A percentile compares a stretch with the other conserved stretches of the same genome.
These are phyloP conservation scores for Ectemnius continuus DNA, from an alignment of 2,888 invertebrate species.

Conservation along the genomic window DNA sequence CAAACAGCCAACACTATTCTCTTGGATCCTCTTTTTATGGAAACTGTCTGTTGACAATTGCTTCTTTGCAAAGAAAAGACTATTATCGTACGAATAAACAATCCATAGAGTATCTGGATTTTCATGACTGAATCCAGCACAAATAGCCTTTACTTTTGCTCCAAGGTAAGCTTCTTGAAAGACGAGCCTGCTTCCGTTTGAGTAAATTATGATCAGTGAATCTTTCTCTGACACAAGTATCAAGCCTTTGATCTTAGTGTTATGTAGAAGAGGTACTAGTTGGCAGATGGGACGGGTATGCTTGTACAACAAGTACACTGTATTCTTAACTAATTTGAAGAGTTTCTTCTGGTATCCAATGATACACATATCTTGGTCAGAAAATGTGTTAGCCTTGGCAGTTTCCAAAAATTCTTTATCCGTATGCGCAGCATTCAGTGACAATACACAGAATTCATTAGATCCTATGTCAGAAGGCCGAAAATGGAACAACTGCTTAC, in stretches of 20 bases:
- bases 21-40: slow-evolving; percentile 38
- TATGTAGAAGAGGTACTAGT: slow-evolving; percentile 58
- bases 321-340: slow-evolving; percentile 52
- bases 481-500: slow-evolving; percentile 56
- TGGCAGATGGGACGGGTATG: slow-evolving; percentile 55
- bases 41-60: slow-evolving; percentile 31
- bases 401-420: slow-evolving; percentile 46
- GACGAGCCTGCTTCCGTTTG: slow-evolving; percentile 46
- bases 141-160: slow-evolving; percentile 48
- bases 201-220: slow-evolving; percentile 57
- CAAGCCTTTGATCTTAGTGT: slow-evolving; percentile 53
- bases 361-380: slow-evolving; percentile 57
- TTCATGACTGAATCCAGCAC: slow-evolving; percentile 48
- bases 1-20: slow-evolving; percentile 58
- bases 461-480: slow-evolving; percentile 7
- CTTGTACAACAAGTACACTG: slow-evolving; percentile 58
- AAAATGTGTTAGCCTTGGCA: slow-evolving; percentile 32
- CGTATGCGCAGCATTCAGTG: slow-evolving; percentile 44
- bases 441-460: slow-evolving; percentile 35
- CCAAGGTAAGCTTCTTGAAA: slow-evolving; percentile 63
- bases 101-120: slow-evolving; percentile 59
- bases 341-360: slow-evolving; percentile 62
- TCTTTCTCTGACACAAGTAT: slow-evolving; percentile 53
- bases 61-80: slow-evolving; percentile 59
- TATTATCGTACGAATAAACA: slow-evolving; percentile 57